These are phyloP conservation scores for Marisa cornuarietis DNA, from an alignment of 1,140 invertebrate genomes.

Conservation along the genomic window DNA sequence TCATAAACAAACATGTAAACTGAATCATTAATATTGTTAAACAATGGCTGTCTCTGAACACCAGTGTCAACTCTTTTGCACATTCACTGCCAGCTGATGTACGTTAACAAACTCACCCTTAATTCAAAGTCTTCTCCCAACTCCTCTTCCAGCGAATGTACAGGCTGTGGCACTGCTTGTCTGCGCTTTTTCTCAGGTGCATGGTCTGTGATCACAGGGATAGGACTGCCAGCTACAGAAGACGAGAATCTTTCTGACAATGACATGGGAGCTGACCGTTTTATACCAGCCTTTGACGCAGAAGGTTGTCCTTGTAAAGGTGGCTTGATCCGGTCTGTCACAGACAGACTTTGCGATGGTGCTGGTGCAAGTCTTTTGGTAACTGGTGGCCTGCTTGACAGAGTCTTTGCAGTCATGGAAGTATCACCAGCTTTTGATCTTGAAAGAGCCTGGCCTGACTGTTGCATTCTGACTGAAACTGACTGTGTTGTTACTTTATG, in stretches of 20 bases:
- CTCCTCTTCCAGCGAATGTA: neutral
- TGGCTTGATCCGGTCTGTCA: slow-evolving; percentile 10
- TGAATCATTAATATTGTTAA: no score
- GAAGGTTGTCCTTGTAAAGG: neutral
- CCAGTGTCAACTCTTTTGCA: no score
- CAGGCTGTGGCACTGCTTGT: neutral
- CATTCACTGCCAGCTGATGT: no score
- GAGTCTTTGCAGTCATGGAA: slow-evolving; percentile 5
- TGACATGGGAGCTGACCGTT: slow-evolving; percentile 14
- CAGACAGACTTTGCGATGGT: slow-evolving; percentile 3
- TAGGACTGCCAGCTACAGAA: slow-evolving; percentile 13
- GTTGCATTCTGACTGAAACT: slow-evolving; percentile 8
- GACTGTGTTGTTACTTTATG: slow-evolving; percentile 1
- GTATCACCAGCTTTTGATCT: neutral
- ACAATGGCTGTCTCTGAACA: no score
- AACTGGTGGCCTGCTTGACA: neutral
- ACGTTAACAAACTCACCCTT: neutral
- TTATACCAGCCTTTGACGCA: neutral
- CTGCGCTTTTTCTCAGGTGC: slow-evolving; percentile 6
- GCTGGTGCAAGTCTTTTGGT: slow-evolving; percentile 18
- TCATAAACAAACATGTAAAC: no score
- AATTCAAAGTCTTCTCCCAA: slow-evolving; percentile 4
- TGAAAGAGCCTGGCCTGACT: no score
- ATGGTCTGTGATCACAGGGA: slow-evolving; percentile 25
- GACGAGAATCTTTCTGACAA: slow-evolving; percentile 19